Conservation (phyloP, 2,888 invertebrate genomes). For the Trissolcus brochymenae region DNA sequence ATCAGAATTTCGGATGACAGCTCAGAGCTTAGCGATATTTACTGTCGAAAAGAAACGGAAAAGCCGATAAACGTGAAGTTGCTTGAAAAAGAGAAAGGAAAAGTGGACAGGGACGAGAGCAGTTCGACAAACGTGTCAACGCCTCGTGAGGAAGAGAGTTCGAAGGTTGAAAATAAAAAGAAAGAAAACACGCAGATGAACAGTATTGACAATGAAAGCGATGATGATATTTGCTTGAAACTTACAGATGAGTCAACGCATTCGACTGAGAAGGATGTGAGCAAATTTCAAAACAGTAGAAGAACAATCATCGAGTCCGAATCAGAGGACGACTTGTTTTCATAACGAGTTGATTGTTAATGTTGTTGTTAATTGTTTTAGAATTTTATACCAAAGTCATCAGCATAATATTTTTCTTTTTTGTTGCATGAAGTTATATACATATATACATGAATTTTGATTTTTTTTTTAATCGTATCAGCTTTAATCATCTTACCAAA, state of each 20-base stretch:
- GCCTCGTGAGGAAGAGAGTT: neutral
- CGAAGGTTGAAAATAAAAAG: neutral
- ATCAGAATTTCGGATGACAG: neutral
- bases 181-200: neutral
- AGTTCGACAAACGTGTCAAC: conserved; percentile 1
- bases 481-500: no score
- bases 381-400: conserved; percentile 9
- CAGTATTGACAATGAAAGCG: conserved; percentile 3
- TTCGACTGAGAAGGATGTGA: conserved; percentile 3
- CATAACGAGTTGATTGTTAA: conserved; percentile 4
- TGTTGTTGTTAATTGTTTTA: neutral
- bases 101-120: neutral
- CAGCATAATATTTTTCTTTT: neutral
- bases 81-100: conserved; percentile 4
- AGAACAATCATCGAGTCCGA: conserved; percentile 19
- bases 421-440: neutral
- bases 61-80: neutral
- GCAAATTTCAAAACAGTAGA: neutral
- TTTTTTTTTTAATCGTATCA: no score
- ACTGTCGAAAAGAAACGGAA: neutral
- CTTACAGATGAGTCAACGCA: conserved; percentile 20
- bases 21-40: neutral
- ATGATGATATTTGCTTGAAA: conserved; percentile 26
- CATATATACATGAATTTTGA: no score
- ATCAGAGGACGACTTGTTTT: conserved; percentile 36